Conservation (phyloP, 2,797 vertebrate genomes). For the Sylvia borin region DNA sequence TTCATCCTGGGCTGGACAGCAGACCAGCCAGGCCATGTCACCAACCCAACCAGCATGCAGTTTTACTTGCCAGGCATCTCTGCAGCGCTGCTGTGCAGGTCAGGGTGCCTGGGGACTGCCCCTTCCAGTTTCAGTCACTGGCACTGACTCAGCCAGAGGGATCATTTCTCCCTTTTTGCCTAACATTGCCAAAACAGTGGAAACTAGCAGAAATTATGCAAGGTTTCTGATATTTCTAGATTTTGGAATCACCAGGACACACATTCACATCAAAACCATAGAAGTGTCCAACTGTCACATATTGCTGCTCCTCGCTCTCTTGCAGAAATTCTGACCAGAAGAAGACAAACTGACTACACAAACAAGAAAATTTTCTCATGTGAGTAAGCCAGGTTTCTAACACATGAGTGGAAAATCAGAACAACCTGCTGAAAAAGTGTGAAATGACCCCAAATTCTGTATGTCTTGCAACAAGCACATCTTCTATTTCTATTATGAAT, state of each 20-base stretch:
- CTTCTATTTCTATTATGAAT: not conserved
- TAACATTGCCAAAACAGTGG: not conserved
- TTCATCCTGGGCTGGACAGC: not conserved
- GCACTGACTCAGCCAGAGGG: not conserved
- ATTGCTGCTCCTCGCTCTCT: not conserved
- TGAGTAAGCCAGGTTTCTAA: not conserved
- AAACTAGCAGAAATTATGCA: not conserved
- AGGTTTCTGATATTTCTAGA: not conserved
- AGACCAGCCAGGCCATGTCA: not conserved
- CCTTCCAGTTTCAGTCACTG: not conserved
- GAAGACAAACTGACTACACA: not conserved
- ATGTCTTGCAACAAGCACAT: not conserved
- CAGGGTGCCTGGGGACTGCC: not conserved
- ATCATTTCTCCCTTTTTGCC: not conserved
- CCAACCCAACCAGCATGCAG: not conserved
- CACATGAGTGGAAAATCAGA: not conserved
- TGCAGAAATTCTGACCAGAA: fast-evolving
- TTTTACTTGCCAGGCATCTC: not conserved
- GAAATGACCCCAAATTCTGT: not conserved
- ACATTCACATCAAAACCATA: not conserved
- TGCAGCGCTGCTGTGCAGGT: fast-evolving
- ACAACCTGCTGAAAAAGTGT: not conserved
- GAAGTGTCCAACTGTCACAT: fast-evolving
- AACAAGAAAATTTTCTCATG: not conserved
- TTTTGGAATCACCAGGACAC: not conserved